Evolutionary conservation across 1,140 invertebrate species (phyloP).

Genomic region (Calycopis cecrops): DNA sequence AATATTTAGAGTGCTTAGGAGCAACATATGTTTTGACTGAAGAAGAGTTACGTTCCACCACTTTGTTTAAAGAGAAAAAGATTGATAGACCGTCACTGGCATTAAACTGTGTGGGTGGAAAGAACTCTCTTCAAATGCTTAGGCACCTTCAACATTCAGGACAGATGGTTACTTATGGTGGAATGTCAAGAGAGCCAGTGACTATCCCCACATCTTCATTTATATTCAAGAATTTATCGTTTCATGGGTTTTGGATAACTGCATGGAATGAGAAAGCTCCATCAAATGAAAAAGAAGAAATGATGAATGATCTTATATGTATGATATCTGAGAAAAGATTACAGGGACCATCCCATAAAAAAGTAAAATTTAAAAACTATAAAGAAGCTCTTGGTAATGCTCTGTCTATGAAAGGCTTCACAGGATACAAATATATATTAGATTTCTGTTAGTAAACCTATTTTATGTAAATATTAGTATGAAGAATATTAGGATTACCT

Average conservation of each 20-base stretch:
- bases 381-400: conserved; percentile 84
- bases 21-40: conserved; percentile 94
- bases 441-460: conserved; percentile 70
- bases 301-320: conserved; percentile 85
- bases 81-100: conserved; percentile 86
- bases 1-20: conserved; percentile 84
- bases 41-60: conserved; percentile 85
- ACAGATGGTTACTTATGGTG: conserved; percentile 97
- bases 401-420: conserved; percentile 80
- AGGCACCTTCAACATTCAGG: conserved; percentile 84
- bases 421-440: conserved; percentile 84
- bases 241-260: conserved; percentile 98
- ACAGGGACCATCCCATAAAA: conserved; percentile 82
- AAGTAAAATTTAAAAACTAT: conserved; percentile 85
- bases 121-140: conserved; percentile 88
- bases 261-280: conserved; percentile 82
- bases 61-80: conserved; percentile 82
- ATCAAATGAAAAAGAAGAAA: conserved; percentile 76
- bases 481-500: no score
- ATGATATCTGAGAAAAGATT: conserved; percentile 84
- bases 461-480: neutral
- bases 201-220: conserved; percentile 87
- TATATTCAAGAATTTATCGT: conserved; percentile 94
- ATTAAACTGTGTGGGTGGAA: conserved; percentile 97
- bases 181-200: conserved; percentile 96